A percentile compares a stretch with the other conserved stretches of the same genome.
Conservation (phyloP, 2,888 invertebrate genomes). For the Latrodectus elegans region DNA sequence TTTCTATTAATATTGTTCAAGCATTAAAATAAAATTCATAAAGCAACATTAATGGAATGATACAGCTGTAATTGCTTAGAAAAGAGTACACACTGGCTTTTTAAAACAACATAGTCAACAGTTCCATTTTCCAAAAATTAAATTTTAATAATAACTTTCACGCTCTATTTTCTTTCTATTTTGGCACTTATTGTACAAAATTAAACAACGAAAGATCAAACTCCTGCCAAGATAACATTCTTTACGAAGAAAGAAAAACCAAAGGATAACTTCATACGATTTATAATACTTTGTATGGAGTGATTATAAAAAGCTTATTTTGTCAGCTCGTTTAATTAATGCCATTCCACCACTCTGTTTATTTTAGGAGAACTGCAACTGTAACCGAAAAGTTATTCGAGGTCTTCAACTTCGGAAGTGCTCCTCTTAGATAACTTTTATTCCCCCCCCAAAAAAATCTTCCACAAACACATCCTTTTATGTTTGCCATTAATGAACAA, state of each 20-base stretch:
- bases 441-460: neutral
- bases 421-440: neutral
- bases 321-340: neutral
- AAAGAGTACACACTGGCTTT: too few relatives aligned
- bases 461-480: constrained; percentile 1
- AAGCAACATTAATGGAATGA: too few relatives aligned
- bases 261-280: too few relatives aligned
- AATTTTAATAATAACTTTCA: neutral
- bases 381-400: neutral
- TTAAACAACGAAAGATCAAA: neutral
- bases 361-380: neutral
- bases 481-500: constrained; percentile 16
- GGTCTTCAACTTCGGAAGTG: neutral
- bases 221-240: too few relatives aligned
- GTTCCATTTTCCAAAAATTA: neutral
- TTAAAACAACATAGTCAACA: neutral
- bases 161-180: neutral
- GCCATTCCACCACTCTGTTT: neutral
- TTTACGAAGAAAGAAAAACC: too few relatives aligned
- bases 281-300: too few relatives aligned
- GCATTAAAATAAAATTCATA: too few relatives aligned
- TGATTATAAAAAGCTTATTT: neutral
- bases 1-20: too few relatives aligned
- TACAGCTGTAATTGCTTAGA: too few relatives aligned
- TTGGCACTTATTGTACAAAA: neutral